Evolutionary conservation across 2,113 vertebrate genomes (phyloP), one percentile per base, ranked within the genome.

Genomic region (Labrus mixtus): DNA sequence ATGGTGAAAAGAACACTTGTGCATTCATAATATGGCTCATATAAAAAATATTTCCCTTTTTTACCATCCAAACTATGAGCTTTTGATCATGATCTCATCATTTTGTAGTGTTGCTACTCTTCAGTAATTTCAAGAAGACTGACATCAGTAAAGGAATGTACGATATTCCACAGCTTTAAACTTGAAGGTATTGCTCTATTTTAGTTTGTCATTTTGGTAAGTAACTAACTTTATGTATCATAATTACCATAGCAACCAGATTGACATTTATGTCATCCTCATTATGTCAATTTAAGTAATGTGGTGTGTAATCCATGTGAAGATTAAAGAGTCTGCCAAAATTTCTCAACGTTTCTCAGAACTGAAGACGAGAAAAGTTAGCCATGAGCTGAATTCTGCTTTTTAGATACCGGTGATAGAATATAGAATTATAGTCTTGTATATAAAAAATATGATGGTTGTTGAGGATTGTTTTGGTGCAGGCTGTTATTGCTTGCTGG

Each of bases 1-100:
- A 75, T 77, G 50, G 53, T 78, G 78, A 63, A 82, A 71, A 51
- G 48, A 73, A 54, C 55, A 64, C 55, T 76, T 77, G 64, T 45
- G 59, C 46, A 74, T 82, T 74, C 60, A 83, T 70, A 75, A 70
- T 36, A 51, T 48, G 56, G 4, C 50, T 71, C 55, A 25, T 66
- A 58, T 75, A 23, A 58, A 20, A 33, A 54, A 16, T 20, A 33
- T 56, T 61, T 61, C 12, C 46, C 2, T 57, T 61, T 33, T 67
- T 41, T 45, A 50, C 54, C 17, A 39, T 2, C 58, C 58, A 59
- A 54, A 46, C 8, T 56, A 1, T 39, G 23, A 8, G 46, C 17
- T 15, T 46, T 15, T 33, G 50, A 56, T 74, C 5, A 68, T 39
- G 53, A 64, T 41, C 56, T 57, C 6, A 68, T 43, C 16, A 41